phyloP scores from a whole-genome alignment of 2,113 vertebrate species.

The Gnathonemus longibarbis region DNA sequence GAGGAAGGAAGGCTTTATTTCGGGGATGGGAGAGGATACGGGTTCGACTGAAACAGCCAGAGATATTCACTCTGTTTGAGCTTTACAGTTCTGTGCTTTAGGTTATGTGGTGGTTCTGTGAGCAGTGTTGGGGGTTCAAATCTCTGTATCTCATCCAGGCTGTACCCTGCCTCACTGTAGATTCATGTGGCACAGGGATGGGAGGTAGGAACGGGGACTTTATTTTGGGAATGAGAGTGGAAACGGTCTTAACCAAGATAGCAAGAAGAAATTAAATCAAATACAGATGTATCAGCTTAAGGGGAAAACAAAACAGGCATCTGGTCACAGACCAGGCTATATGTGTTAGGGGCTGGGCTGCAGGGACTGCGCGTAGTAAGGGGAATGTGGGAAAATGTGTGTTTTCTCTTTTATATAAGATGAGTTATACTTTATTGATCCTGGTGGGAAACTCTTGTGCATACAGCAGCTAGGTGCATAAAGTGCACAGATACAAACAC shows the following conservation, averaged over 20 bases:
- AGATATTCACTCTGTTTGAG: background rate
- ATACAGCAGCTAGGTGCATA: background rate
- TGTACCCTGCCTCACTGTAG: background rate
- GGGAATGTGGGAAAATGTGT: background rate
- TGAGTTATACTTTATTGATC: background rate
- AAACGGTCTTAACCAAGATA: background rate
- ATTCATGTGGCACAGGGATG: background rate
- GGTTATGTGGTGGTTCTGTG: background rate
- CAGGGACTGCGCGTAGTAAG: background rate
- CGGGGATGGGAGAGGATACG: background rate
- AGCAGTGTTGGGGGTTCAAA: background rate
- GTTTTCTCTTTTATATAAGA: background rate
- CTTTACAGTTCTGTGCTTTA: background rate
- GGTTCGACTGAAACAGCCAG: background rate
- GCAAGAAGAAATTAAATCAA: background rate
- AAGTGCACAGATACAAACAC: background rate
- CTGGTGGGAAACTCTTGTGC: background rate
- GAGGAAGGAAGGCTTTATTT: background rate
- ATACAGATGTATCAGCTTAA: background rate
- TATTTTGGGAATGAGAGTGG: background rate
- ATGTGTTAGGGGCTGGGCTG: background rate
- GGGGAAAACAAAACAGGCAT: background rate
- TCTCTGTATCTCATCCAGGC: background rate
- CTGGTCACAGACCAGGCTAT: background rate
- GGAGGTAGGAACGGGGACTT: background rate